A percentile compares a stretch with the other conserved stretches of the same genome.
Conservation (phyloP, 2,113 vertebrate genomes). For the Tringa solitaria region DNA sequence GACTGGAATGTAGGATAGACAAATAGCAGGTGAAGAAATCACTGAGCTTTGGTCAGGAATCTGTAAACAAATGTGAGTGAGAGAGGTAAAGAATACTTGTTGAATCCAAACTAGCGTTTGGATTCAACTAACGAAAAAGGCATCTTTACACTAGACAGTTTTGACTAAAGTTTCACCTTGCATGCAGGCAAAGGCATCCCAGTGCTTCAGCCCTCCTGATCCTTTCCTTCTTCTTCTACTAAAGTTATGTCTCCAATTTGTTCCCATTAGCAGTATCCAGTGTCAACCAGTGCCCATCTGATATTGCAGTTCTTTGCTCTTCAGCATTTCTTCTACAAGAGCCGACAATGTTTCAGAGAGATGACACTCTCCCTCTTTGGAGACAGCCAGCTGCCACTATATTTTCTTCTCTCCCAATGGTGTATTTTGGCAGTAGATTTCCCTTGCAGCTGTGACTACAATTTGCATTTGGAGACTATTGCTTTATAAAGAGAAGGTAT, state of each 20-base stretch:
- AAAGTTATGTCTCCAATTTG: background rate
- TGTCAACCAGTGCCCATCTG: background rate
- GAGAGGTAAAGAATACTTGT: background rate
- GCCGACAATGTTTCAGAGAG: constrained; percentile 5
- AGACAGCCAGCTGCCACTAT: constrained; percentile 58
- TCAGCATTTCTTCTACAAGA: constrained; percentile 21
- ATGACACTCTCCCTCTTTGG: background rate
- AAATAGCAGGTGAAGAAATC: background rate
- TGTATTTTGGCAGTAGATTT: constrained; percentile 61
- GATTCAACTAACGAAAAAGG: background rate
- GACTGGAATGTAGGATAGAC: background rate
- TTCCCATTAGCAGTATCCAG: background rate
- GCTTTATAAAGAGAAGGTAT: constrained; percentile 45
- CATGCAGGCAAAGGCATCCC: background rate
- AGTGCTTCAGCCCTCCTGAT: background rate
- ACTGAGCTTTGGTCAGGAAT: background rate
- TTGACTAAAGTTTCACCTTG: background rate
- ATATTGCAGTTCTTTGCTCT: background rate
- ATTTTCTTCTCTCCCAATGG: constrained; percentile 41
- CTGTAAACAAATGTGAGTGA: background rate
- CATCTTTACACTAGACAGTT: background rate
- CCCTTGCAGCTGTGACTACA: constrained; percentile 60
- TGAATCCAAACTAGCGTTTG: background rate
- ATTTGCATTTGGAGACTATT: constrained; percentile 44
- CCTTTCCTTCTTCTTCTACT: background rate